Evolutionary conservation across 2,797 vertebrate species (phyloP), one percentile per base, ranked within the genome.

Genomic region (Thamnophis elegans): DNA sequence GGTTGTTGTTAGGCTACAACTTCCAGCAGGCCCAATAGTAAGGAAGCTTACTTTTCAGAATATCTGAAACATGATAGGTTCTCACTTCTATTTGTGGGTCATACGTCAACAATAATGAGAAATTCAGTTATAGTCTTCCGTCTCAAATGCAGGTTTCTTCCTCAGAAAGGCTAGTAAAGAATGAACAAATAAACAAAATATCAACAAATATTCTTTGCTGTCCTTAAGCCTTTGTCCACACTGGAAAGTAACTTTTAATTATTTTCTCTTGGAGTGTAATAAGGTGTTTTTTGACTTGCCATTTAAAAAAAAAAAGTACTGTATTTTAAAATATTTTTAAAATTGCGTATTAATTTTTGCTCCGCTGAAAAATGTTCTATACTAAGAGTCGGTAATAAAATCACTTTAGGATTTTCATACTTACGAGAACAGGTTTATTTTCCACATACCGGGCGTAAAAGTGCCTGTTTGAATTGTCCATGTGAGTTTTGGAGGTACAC

Each of bases 371-470:
- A 58, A 42, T 89, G 36, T 60, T 36, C n/a, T 16, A 20, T 94
- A 32, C 14, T 58, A 92, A 3, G 4, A 87, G 62, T 28, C 32
- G 6, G 1, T 54, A 91, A 62, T 85, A 92, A 90, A 53, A 1
- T 56, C 0, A 0, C 12, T 0, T 0, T 87, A 92, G 87, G 51
- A 14, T 90, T 51, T 87, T 32, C 51, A 88, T 68, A 28, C 32
- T 94, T 36, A 60, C 25, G 56, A 62, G 18, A 32, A 36, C 59
- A 89, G 60, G 51, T 93, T 92, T 91, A 94, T 93, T 14, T 58
- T 56, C 90, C 42, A 91, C 62, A 26, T 55, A 92, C 91, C 3
- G 5, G 55, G 90, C 93, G 90, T 86, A 94, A 95, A 95, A 91
- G 0, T 87, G 86, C 58, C 9, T 85, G 16, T 92, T 26, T 78